phyloP scores from a whole-genome alignment of 2,797 vertebrate genomes.

The Lithobates sylvaticus region DNA sequence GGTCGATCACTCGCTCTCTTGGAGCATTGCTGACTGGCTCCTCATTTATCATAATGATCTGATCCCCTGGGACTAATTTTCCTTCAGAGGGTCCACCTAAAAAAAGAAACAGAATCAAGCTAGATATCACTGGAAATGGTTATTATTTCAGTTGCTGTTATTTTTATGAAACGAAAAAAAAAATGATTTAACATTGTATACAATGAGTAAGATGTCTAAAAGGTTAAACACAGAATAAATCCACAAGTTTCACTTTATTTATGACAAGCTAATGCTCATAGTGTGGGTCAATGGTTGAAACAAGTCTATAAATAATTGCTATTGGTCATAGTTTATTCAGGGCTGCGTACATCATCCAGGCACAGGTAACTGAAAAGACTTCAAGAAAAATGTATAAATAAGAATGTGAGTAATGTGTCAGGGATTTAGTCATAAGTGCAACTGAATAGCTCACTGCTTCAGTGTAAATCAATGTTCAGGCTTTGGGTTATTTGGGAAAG shows the following conservation, averaged over 20 bases:
- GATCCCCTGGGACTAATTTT: slow-evolving; percentile 94
- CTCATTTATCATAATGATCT: slow-evolving; percentile 99
- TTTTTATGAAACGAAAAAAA: background rate
- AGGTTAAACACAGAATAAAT: background rate
- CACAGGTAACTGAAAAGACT: background rate
- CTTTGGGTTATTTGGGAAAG: background rate
- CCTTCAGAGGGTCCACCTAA: slow-evolving; percentile 96
- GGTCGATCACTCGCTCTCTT: slow-evolving; percentile 96
- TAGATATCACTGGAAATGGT: background rate
- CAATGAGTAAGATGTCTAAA: background rate
- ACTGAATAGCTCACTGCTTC: background rate
- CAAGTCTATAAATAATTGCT: background rate
- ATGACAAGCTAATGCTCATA: background rate
- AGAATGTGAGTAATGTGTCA: background rate
- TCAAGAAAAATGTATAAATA: background rate
- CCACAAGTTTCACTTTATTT: background rate
- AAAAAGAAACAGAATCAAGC: slow-evolving; percentile 60
- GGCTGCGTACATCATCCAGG: background rate
- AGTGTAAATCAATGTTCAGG: background rate
- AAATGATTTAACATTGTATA: background rate
- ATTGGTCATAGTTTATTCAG: background rate
- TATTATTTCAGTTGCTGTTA: background rate
- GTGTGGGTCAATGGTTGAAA: background rate
- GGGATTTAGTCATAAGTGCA: background rate
- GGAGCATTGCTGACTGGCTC: slow-evolving; percentile 93